These are phyloP conservation scores for Rhodinocichla rosea DNA, from an alignment of 2,113 vertebrate genomes.

Conservation along the genomic window DNA sequence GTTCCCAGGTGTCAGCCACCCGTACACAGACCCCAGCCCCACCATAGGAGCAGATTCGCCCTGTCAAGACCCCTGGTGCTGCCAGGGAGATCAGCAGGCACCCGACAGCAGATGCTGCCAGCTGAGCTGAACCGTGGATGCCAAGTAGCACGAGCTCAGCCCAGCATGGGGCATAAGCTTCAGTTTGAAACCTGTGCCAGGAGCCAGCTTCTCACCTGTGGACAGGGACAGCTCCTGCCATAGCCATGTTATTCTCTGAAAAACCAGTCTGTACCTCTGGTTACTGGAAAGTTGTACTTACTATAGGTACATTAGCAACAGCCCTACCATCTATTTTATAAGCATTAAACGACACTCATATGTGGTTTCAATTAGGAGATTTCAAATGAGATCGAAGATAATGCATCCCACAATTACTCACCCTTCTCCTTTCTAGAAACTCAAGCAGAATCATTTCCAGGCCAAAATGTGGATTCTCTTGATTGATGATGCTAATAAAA, in stretches of 20 bases:
- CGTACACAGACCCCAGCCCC: rapidly evolving
- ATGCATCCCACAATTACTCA: constrained; percentile 71
- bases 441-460: constrained; percentile 68
- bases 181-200: neutral
- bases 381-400: constrained; percentile 75
- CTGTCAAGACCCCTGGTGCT: neutral
- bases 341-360: constrained; percentile 62
- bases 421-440: constrained; percentile 53
- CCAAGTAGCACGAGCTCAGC: neutral
- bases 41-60: rapidly evolving
- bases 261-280: neutral
- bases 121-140: neutral
- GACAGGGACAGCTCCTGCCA: neutral
- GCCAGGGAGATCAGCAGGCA: neutral
- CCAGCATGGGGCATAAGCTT: rapidly evolving
- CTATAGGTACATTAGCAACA: constrained; percentile 24
- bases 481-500: constrained; percentile 77
- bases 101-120: neutral
- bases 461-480: constrained; percentile 61
- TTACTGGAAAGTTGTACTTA: constrained; percentile 26
- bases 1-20: neutral
- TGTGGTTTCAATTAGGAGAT: constrained; percentile 72
- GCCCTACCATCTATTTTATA: constrained; percentile 64
- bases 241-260: neutral
- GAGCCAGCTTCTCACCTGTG: neutral